phyloP scores from a whole-genome alignment of 2,113 vertebrate genomes.

The Cochlearius cochlearius region DNA sequence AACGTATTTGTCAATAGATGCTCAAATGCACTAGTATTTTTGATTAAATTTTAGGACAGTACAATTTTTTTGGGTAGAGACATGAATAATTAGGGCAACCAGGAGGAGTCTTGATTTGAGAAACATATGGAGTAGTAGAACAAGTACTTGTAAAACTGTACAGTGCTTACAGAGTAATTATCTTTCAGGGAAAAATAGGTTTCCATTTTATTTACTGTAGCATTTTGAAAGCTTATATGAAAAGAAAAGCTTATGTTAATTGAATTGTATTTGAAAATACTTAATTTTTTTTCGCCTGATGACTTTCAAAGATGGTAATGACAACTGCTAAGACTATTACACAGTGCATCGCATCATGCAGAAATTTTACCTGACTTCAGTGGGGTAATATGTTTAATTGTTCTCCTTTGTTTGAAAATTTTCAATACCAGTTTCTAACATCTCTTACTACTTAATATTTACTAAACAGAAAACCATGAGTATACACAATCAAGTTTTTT shows the following conservation, averaged over 20 bases:
- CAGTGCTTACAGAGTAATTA: not conserved
- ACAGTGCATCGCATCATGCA: not conserved
- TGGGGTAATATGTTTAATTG: not conserved
- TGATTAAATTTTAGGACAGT: constrained; percentile 40
- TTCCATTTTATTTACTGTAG: constrained; percentile 57
- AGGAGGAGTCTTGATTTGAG: not conserved
- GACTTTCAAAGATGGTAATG: not conserved
- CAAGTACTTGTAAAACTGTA: constrained; percentile 60
- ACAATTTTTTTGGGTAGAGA: constrained; percentile 53
- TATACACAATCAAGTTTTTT: not conserved
- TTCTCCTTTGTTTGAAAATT: not conserved
- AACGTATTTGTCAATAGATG: not conserved
- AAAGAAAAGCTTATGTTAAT: not conserved
- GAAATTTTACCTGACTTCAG: not conserved
- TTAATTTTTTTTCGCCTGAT: not conserved
- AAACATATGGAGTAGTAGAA: constrained; percentile 24
- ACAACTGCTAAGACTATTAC: not conserved
- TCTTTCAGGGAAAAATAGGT: not conserved
- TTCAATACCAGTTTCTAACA: not conserved
- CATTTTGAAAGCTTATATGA: not conserved
- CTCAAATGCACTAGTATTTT: constrained; percentile 8
- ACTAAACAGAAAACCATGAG: not conserved
- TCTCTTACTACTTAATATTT: not conserved
- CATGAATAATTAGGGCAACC: not conserved
- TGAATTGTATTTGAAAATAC: constrained; percentile 50